Base-by-base conservation (phyloP, 2,888 invertebrate species). In the Volucella zonaria region DNA sequence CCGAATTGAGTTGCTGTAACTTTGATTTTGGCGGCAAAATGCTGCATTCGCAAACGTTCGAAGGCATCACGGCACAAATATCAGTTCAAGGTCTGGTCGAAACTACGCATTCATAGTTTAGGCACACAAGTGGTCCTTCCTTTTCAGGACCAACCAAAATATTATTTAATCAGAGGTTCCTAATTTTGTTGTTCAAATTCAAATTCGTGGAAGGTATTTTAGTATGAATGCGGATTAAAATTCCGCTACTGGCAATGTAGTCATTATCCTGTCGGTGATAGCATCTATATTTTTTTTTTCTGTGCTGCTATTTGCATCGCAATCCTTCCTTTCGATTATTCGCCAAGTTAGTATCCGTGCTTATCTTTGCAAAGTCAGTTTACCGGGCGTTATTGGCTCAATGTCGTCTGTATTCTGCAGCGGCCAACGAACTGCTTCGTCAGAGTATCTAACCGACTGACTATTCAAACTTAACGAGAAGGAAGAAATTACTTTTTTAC, bases 401-500 rank as follows among this genome's bases (percentile, higher is more conserved):
- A 42, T 58, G 75, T 40, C 51, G 49, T 14, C 49, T 23, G 58
- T 45, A 23, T n/a, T 54, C 11, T 61, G 66, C 67, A 59, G 52
- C 66, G 38, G 31, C 59, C 64, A 23, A 62, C 52, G 42, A 45
- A 40, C 18, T 67, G 40, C 47, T 54, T n/a, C 43, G 64, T 45
- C 18, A 45, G 18, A 56, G 62, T 54, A 51, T 42, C 58, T 40
- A 23, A 51, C 49, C 49, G 47, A 66, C 49, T 58, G 70, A 83
- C 74, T 70, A 79, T 83, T 79, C 82, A 75, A 79, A 79, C 59
- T 56, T 71, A 80, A 83, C 75, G 83, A 83, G 75, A 61, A 43
- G 83, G 75, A 83, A 79, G 58, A 66, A 71, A 83, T 83, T 67
- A 83, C 62, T 56, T 82, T 78, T 74, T 79, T 80, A 76, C 80